Base-by-base conservation (phyloP, 2,888 invertebrate genomes). In the Drosophila ustulata region DNA sequence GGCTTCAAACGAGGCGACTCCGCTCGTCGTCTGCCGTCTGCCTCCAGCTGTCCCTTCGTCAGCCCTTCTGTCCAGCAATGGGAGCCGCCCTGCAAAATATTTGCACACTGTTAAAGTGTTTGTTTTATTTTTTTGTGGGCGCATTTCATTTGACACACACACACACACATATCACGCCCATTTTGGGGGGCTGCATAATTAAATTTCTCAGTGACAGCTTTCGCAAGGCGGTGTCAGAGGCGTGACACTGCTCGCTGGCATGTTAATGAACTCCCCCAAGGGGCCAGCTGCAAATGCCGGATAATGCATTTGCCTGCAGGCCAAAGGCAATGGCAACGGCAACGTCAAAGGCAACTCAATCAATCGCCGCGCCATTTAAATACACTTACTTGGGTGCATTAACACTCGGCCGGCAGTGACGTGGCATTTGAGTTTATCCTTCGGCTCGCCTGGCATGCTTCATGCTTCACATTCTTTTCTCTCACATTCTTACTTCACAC, bases 91-190 rank as follows among this genome's bases (percentile, higher is more conserved):
- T 51, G 59, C 51, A 67, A 71, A 78, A 82, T 83, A 73, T 84
- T 84, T 85, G 80, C 78, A 61, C 67, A 83, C 67, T 76, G 71
- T 71, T 83, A 83, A 82, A 78, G 62, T 82, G 77, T 73, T 75
- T 75, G 76, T 75, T 68, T 64, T 66, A 67, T 53, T 52, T 62
- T 49, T 47, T 71, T 70, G 65, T 64, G 63, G 50, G 59, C 39
- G 68, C 47, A 57, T 53, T 51, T 66, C 71, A 50, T 53, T 62
- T 65, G 59, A 62, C 71, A 70, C 58, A 26, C 55, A 34, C 37
- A 39, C 43, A 49, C 52, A 49, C 65, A 45, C 57, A 37, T 23
- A 45, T 41, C 46, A 62, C 66, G 66, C 74, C 62, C 71, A 30
- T 66, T 68, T 23, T 41, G 23, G 39, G 18, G 39, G 67, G 65